Evolutionary conservation across 2,888 invertebrate species (phyloP), one percentile per base, ranked within the genome.

Genomic region (Coecobrya sp.): DNA sequence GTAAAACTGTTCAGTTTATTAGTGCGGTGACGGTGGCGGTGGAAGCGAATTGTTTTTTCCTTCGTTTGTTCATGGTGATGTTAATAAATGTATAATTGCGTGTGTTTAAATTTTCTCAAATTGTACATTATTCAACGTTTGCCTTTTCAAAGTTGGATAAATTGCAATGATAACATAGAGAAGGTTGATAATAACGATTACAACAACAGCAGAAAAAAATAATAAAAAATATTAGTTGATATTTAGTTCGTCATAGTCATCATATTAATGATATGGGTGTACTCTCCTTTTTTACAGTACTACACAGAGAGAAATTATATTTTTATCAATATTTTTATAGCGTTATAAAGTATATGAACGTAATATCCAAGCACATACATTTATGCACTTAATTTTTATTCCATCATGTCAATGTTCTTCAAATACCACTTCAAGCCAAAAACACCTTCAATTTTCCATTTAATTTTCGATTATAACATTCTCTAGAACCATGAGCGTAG

Each of bases 381-480:
- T n/a, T 62, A 3, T 25, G 11, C 68, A 68, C 30, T 68, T 68
- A 68, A 68, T 68, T 73, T 79, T 79, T 79, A 79, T 52, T 79
- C 27, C 52, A 79, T 82, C 81, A 82, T 59, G 59, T 82, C 59
- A 82, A 82, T 59, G 81, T 76, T 76, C 76, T 76, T 22, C 25
- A 76, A 45, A 76, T 76, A 27, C 76, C 76, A 45, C 49, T 76
- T 49, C 13, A 49, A 76, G 49, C 30, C 10, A 16, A 36, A 82
- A 82, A 82, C 36, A 30, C 36, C 81, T 59, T 82, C 55, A 82
- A 82, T 82, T 82, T 79, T 82, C 30, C 81, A 59, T 82, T 82
- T 82, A 82, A 82, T 82, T 55, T 81, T 55, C 55, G 45, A 55
- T 82, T 59, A 82, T 82, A 59, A 55, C 59, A 59, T 76, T 45